These are phyloP conservation scores for Eupithecia subfuscata DNA, from an alignment of 2,888 invertebrate species.

Conservation along the genomic window DNA sequence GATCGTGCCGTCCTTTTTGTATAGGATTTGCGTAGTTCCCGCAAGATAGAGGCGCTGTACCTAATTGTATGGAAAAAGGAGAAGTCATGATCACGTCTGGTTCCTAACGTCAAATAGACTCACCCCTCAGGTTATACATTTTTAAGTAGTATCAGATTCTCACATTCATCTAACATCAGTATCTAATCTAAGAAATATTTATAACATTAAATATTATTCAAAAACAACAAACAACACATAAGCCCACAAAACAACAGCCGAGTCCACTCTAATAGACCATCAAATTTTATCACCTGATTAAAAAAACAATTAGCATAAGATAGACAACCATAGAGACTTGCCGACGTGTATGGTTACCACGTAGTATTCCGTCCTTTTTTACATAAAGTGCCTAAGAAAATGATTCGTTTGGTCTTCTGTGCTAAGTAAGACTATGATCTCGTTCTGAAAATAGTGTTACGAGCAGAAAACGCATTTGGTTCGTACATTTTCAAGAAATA, in stretches of 20 bases:
- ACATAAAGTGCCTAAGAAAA: background rate
- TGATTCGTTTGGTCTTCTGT: background rate
- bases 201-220: constrained; percentile 10
- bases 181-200: constrained; percentile 7
- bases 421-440: too few species aligned
- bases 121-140: background rate
- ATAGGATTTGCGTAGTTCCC: too few species aligned
- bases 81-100: too few species aligned
- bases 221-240: background rate
- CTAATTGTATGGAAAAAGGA: too few species aligned
- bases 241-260: constrained; percentile 5
- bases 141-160: background rate
- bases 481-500: too few species aligned
- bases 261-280: background rate
- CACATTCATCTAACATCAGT: constrained; percentile 7
- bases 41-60: too few species aligned
- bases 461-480: too few species aligned
- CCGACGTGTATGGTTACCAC: constrained; percentile 7
- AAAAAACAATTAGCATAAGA: constrained; percentile 11
- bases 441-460: too few species aligned
- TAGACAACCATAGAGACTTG: background rate
- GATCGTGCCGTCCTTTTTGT: too few species aligned
- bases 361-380: background rate
- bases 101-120: too few species aligned
- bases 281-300: constrained; percentile 23